Conservation (phyloP, 2,797 vertebrate genomes). For the Staurois parvus region DNA sequence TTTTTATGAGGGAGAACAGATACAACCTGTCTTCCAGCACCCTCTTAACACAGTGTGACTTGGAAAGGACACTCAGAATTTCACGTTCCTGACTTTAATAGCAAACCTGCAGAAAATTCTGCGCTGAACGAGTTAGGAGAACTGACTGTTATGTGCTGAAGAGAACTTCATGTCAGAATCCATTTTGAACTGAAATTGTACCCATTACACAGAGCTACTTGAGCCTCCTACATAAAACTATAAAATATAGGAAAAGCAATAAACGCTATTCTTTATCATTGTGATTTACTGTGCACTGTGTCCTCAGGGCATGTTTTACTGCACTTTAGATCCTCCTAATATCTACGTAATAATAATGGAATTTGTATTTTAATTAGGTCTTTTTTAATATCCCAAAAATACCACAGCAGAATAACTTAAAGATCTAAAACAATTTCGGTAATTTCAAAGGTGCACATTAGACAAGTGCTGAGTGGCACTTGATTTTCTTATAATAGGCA, state of each 20-base stretch:
- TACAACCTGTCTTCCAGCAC: background rate
- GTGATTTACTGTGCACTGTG: too few species aligned
- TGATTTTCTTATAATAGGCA: too few species aligned
- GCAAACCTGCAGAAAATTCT: conserved; percentile 5
- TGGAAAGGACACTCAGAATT: background rate
- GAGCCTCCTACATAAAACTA: too few species aligned
- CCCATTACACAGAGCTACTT: too few species aligned
- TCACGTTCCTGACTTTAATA: conserved; percentile 4
- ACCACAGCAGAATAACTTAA: too few species aligned
- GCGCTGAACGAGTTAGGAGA: background rate
- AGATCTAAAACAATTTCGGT: too few species aligned
- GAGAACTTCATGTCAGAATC: background rate
- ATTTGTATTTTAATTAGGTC: too few species aligned
- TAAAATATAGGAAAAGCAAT: background rate
- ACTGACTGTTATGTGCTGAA: background rate
- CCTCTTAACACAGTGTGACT: conserved; percentile 19
- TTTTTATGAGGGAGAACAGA: too few species aligned
- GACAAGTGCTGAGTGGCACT: too few species aligned
- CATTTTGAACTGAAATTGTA: background rate
- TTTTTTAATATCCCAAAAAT: too few species aligned
- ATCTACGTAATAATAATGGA: too few species aligned
- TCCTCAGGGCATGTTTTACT: background rate
- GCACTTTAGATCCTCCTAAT: background rate
- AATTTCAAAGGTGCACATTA: too few species aligned
- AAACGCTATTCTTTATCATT: background rate